Conservation (phyloP, 2,797 vertebrate genomes). For the Steatocranus sp. region DNA sequence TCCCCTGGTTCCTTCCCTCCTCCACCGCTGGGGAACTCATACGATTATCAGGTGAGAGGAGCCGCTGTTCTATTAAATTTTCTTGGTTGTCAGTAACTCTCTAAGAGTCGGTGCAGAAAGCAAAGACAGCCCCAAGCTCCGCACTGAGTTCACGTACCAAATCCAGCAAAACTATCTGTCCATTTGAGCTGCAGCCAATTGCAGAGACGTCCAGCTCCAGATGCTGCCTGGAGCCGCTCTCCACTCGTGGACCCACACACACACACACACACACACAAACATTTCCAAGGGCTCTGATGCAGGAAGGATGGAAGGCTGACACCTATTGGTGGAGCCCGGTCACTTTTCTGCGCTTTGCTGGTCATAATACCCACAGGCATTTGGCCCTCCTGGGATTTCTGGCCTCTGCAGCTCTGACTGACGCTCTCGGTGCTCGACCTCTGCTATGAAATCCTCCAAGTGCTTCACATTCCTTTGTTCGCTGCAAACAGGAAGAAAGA, state of each 20-base stretch:
- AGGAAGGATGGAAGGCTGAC: constrained; percentile 68
- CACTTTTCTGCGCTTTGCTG: constrained; percentile 34
- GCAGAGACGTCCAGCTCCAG: constrained; percentile 27
- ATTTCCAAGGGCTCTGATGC: not conserved
- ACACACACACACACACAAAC: constrained; percentile 9
- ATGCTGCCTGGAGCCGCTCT: constrained; percentile 24
- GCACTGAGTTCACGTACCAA: constrained; percentile 14
- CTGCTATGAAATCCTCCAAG: constrained; percentile 38
- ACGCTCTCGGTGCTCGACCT: constrained; percentile 46
- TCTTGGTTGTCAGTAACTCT: constrained; percentile 27
- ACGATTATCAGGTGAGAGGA: constrained; percentile 72
- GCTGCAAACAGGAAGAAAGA: not conserved
- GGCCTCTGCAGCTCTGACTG: constrained; percentile 32
- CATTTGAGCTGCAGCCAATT: constrained; percentile 35
- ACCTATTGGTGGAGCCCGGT: constrained; percentile 66
- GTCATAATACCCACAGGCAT: constrained; percentile 46
- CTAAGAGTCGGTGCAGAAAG: constrained; percentile 6
- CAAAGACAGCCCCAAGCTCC: constrained; percentile 4
- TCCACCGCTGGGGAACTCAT: constrained; percentile 79
- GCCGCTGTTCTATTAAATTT: not conserved
- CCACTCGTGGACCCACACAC: not conserved
- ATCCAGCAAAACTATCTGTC: constrained; percentile 21
- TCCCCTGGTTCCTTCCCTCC: constrained; percentile 76
- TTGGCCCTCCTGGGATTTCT: constrained; percentile 23
- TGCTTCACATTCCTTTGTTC: constrained; percentile 52